phyloP scores from a whole-genome alignment of 2,797 vertebrate species.

The Phataginus tricuspis region DNA sequence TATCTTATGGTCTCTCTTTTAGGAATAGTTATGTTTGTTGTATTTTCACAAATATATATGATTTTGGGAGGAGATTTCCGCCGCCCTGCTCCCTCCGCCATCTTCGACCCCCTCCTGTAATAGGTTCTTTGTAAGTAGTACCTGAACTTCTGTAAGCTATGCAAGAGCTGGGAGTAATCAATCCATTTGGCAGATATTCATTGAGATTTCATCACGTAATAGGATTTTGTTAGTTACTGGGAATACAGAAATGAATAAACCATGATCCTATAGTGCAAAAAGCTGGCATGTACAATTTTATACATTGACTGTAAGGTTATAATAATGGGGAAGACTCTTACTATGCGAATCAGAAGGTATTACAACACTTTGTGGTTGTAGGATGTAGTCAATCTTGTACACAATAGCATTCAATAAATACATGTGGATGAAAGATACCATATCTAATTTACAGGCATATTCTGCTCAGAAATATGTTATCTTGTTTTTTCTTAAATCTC shows the following conservation, averaged over 20 bases:
- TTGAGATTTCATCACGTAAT: background rate
- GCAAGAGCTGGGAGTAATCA: background rate
- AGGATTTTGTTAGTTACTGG: conserved; percentile 37
- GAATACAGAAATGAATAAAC: background rate
- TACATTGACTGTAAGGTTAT: background rate
- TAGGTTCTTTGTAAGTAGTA: background rate
- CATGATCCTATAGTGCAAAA: background rate
- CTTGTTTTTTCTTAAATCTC: conserved; percentile 15
- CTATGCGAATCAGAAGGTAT: background rate
- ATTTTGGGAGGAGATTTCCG: no score
- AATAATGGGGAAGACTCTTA: background rate
- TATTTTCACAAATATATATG: no score
- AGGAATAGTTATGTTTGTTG: no score
- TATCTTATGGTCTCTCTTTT: no score
- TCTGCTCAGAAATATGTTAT: conserved; percentile 38
- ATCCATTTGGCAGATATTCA: background rate
- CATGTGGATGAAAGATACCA: background rate
- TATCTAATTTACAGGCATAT: background rate
- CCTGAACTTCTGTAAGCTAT: background rate
- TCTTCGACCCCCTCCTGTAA: no score
- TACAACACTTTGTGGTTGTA: background rate
- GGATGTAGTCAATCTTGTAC: conserved; percentile 4
- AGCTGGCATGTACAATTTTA: background rate
- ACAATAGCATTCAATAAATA: background rate
- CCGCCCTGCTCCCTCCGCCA: no score